Conservation (phyloP, 2,797 vertebrate genomes). For the Xenentodon cancila region DNA sequence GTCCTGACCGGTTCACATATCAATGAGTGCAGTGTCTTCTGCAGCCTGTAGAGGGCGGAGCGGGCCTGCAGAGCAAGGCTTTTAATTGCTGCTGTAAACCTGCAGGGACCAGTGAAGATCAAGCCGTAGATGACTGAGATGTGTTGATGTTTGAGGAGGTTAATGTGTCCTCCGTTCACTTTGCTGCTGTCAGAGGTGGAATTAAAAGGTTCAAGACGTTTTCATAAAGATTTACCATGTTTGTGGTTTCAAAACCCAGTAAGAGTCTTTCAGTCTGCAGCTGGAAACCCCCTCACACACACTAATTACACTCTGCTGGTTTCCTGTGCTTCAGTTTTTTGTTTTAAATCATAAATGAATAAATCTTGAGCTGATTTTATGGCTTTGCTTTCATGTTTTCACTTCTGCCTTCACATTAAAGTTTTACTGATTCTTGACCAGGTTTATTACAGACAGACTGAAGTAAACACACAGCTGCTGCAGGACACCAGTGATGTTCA, state of each 20-base stretch:
- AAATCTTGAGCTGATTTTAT: conserved; percentile 16
- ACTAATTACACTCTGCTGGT: conserved; percentile 43
- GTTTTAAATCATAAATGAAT: conserved; percentile 21
- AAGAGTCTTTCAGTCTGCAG: conserved; percentile 28
- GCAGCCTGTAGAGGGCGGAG: conserved; percentile 16
- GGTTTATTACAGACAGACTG: conserved; percentile 1
- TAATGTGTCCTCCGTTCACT: no score
- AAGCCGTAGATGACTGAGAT: not conserved
- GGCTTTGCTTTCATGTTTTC: conserved; percentile 34
- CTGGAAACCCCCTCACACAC: conserved; percentile 49
- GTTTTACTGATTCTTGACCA: conserved; percentile 1
- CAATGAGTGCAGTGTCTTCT: not conserved
- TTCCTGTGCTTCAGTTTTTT: conserved; percentile 32
- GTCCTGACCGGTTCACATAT: no score
- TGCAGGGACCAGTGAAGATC: no score
- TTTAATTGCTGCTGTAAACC: not conserved
- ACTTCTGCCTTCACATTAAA: conserved; percentile 19
- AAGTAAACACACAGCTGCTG: conserved; percentile 9
- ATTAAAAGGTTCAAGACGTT: conserved; percentile 23
- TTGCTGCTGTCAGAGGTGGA: conserved; percentile 14
- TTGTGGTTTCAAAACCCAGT: conserved; percentile 54
- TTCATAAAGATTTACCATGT: conserved; percentile 32
- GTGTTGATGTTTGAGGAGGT: no score
- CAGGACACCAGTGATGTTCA: no score
- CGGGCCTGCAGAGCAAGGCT: not conserved